Conservation (phyloP, 2,888 invertebrate species). For the Dendrolimus pini region DNA sequence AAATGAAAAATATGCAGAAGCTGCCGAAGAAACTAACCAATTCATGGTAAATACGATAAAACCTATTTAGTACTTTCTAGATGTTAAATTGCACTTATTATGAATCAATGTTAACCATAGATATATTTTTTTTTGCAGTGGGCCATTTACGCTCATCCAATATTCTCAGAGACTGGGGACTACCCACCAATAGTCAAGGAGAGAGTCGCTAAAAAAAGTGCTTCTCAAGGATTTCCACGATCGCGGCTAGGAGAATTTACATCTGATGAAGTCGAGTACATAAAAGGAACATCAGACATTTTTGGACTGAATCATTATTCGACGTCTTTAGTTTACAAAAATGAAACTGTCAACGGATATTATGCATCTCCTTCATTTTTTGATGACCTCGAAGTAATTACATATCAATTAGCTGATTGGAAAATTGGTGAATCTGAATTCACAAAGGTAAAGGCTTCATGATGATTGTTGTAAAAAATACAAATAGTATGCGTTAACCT, state of each 20-base stretch:
- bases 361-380: constrained; percentile 24
- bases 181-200: constrained; percentile 78
- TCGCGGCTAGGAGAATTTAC: constrained; percentile 78
- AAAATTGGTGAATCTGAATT: constrained; percentile 3
- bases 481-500: too few species aligned
- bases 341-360: constrained; percentile 22
- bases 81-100: too few species aligned
- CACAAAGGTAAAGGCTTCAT: constrained; percentile 1
- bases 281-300: constrained; percentile 79
- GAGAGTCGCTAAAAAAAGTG: constrained; percentile 71
- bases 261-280: constrained; percentile 73
- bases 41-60: neutral
- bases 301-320: constrained; percentile 84
- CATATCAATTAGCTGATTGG: constrained; percentile 16
- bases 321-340: constrained; percentile 49
- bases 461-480: too few species aligned
- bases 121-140: constrained; percentile 38
- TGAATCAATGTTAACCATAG: too few species aligned
- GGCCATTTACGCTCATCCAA: constrained; percentile 78
- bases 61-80: too few species aligned
- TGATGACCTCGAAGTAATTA: constrained; percentile 24
- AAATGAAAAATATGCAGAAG: constrained; percentile 12
- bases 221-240: constrained; percentile 67
- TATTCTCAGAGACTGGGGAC: constrained; percentile 76
- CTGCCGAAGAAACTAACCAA: neutral